phyloP scores from a whole-genome alignment of 2,113 vertebrate species.

The Corythornis vintsioides region DNA sequence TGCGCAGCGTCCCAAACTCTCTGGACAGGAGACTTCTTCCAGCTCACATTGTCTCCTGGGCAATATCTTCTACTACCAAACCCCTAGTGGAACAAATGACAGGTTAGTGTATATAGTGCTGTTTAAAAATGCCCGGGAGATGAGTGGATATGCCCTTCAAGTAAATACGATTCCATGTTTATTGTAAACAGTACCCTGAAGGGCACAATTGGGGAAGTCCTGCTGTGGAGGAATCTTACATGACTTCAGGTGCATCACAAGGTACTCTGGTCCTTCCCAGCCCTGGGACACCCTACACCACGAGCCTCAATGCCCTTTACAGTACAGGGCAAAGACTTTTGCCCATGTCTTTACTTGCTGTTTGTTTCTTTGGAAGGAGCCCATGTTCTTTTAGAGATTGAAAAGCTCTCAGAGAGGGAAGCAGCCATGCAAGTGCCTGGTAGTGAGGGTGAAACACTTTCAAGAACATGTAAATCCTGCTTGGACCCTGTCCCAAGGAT shows the following conservation, averaged over 20 bases:
- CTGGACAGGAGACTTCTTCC: not conserved
- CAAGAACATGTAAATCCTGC: not conserved
- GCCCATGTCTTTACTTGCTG: not conserved
- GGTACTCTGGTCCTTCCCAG: not conserved
- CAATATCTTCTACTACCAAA: not conserved
- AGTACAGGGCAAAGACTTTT: not conserved
- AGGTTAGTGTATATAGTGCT: not conserved
- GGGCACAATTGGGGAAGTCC: not conserved
- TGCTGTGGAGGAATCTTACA: not conserved
- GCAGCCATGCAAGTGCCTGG: not conserved
- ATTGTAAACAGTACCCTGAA: not conserved
- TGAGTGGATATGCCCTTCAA: not conserved
- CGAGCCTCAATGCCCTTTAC: accelerated
- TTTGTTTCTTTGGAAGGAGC: not conserved
- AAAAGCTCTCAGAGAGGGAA: not conserved
- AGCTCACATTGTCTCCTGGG: not conserved
- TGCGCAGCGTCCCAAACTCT: not conserved
- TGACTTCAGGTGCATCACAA: accelerated
- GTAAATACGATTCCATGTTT: not conserved
- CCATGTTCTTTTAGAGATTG: not conserved
- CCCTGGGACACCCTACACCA: not conserved
- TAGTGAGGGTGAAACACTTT: not conserved
- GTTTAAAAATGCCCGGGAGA: not conserved
- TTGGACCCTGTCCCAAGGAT: not conserved
- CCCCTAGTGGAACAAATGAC: not conserved